Conservation (phyloP, 2,888 invertebrate genomes). For the Morpho deidamia region DNA sequence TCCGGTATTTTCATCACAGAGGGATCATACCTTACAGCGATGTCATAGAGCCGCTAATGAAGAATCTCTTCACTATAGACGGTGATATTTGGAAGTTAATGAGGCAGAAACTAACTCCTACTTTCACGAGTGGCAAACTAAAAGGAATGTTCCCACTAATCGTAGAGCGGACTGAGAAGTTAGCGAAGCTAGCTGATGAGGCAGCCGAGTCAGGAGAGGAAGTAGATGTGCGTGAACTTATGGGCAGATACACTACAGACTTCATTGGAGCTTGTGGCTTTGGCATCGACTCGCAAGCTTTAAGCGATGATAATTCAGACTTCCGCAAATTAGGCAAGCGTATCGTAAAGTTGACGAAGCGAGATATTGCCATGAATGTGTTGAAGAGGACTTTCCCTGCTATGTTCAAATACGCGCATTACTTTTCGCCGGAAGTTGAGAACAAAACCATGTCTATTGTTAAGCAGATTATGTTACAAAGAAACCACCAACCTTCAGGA, state of each 20-base stretch:
- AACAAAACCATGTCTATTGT: constrained; percentile 30
- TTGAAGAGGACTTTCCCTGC: constrained; percentile 31
- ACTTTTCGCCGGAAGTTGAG: constrained; percentile 27
- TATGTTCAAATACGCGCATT: constrained; percentile 25
- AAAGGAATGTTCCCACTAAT: constrained; percentile 42
- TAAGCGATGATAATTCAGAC: constrained; percentile 34
- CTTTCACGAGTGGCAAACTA: constrained; percentile 36
- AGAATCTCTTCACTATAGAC: constrained; percentile 37
- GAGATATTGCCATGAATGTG: constrained; percentile 27
- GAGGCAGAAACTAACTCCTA: constrained; percentile 38
- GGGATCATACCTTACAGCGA: constrained; percentile 32
- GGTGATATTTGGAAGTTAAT: constrained; percentile 41
- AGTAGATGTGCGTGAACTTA: constrained; percentile 35
- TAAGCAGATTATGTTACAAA: constrained; percentile 28
- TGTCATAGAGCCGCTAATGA: constrained; percentile 31
- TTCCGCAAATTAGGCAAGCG: constrained; percentile 31
- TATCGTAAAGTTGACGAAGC: constrained; percentile 20
- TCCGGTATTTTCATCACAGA: constrained; percentile 31
- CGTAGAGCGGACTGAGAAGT: constrained; percentile 32
- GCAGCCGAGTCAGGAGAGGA: constrained; percentile 28
- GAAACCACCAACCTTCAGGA: constrained; percentile 32
- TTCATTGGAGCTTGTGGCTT: constrained; percentile 31
- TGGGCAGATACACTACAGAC: constrained; percentile 34
- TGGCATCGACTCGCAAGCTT: constrained; percentile 35
- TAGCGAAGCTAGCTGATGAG: constrained; percentile 28